Base-by-base conservation (phyloP, 2,797 vertebrate species). In the Natrix natrix region DNA sequence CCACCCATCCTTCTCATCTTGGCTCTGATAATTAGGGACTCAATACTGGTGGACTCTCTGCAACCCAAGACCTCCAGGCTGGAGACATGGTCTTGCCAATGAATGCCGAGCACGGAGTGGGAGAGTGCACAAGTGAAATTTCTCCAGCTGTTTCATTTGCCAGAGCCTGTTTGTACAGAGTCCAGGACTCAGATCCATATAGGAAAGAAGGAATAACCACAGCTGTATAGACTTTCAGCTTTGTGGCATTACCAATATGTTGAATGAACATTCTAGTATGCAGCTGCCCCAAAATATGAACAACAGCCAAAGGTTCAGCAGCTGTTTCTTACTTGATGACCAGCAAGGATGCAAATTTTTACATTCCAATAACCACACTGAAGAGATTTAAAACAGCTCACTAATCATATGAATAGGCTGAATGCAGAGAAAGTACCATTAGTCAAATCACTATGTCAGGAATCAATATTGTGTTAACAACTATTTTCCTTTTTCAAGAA, bases 331-430 rank as follows among this genome's bases (percentile, higher is more conserved):
- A 92, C 22, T 37, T 63, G 86, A 66, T 28, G 37, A 59, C 55
- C 59, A 37, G 74, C 57, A 86, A 86, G 57, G 8, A 60, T 89
- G 74, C 69, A 7, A n/a, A 90, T 55, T 17, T 60, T 86, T 86
- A 60, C 74, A 90, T 86, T 78, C 43, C 43, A 60, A 26, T 57
- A 92, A 90, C 86, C 88, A 92, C 61, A 52, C n/a, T 86, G 78
- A 37, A 10, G 59, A 92, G 88, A 87, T 90, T 92, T 92, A 90
- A 92, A 90, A 83, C n/a, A 86, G 32, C 32, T 48, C 59, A 28
- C n/a, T 86, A 66, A 24, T 61, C 24, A 87, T 87, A 43, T 28
- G 59, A 87, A 74, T 74, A 93, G 37, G 12, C 11, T 74, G 37
- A 83, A 83, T 69, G 37, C 54, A 93, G 55, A 26, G 55, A 43